Percentiles rank a stretch among this genome's conserved stretches.
Conservation (phyloP, 2,888 invertebrate genomes). For the Pollenia amentaria region DNA sequence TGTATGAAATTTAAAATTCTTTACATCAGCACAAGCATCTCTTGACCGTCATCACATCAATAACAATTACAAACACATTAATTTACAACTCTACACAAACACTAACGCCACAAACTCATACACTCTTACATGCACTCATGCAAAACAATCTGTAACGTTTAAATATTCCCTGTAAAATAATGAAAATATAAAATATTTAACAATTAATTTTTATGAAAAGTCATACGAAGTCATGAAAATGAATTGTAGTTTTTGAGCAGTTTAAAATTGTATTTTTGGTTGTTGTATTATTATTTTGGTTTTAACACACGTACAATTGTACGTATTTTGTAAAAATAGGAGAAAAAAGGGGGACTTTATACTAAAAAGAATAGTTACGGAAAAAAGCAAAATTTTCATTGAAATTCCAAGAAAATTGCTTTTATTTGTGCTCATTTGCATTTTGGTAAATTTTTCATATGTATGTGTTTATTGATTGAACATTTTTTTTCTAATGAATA, state of each 20-base stretch:
- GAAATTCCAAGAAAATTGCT: no score
- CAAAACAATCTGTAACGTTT: constrained; percentile 31
- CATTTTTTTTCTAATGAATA: no score
- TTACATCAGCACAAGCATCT: constrained; percentile 42
- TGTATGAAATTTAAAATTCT: constrained; percentile 36
- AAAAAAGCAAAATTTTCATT: no score
- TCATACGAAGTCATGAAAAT: constrained; percentile 46
- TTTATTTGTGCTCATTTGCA: no score
- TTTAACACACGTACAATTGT: constrained; percentile 36
- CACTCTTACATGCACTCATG: background rate
- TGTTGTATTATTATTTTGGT: background rate
- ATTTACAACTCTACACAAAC: constrained; percentile 1
- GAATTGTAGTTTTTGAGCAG: constrained; percentile 56
- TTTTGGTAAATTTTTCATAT: no score
- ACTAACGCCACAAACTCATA: background rate
- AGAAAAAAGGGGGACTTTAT: background rate
- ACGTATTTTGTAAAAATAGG: background rate
- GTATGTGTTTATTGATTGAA: no score
- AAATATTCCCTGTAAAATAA: constrained; percentile 56
- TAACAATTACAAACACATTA: constrained; percentile 11
- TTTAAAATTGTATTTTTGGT: constrained; percentile 33
- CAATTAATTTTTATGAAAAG: constrained; percentile 48
- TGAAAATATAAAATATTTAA: constrained; percentile 65
- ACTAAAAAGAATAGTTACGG: background rate
- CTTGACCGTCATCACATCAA: constrained; percentile 54